phyloP scores from a whole-genome alignment of 1,140 invertebrate species.

The Drosophila biarmipes region DNA sequence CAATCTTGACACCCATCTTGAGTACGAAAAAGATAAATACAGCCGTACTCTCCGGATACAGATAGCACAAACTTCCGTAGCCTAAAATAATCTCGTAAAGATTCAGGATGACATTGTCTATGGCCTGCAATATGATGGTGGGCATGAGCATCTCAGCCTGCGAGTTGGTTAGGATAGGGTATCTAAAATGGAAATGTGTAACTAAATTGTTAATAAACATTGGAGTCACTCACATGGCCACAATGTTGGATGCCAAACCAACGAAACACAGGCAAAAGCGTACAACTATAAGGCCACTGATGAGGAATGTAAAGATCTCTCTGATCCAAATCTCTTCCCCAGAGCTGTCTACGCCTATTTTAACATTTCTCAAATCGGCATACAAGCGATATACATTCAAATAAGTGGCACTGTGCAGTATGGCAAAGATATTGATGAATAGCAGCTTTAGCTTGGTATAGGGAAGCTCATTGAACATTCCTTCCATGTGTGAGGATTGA shows the following conservation, averaged over 20 bases:
- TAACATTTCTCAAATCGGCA: constrained; percentile 49
- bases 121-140: constrained; percentile 62
- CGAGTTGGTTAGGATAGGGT: constrained; percentile 68
- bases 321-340: constrained; percentile 52
- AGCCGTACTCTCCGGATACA: constrained; percentile 45
- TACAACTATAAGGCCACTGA: constrained; percentile 46
- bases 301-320: constrained; percentile 50
- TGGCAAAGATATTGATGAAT: constrained; percentile 64
- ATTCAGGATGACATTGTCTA: constrained; percentile 64
- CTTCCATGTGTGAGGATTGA: not conserved
- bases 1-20: constrained; percentile 58
- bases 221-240: constrained; percentile 66
- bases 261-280: constrained; percentile 65
- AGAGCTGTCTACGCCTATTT: constrained; percentile 26
- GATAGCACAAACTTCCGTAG: constrained; percentile 52
- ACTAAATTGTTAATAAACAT: too few relatives aligned
- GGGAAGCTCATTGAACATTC: constrained; percentile 23
- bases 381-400: constrained; percentile 62
- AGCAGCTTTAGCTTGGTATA: constrained; percentile 53
- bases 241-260: constrained; percentile 57
- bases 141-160: constrained; percentile 67
- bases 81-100: constrained; percentile 63
- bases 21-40: constrained; percentile 57
- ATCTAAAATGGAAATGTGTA: constrained; percentile 41
- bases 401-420: constrained; percentile 59